These are phyloP conservation scores for Hyperoplus immaculatus DNA, from an alignment of 2,797 vertebrate species.

Conservation along the genomic window DNA sequence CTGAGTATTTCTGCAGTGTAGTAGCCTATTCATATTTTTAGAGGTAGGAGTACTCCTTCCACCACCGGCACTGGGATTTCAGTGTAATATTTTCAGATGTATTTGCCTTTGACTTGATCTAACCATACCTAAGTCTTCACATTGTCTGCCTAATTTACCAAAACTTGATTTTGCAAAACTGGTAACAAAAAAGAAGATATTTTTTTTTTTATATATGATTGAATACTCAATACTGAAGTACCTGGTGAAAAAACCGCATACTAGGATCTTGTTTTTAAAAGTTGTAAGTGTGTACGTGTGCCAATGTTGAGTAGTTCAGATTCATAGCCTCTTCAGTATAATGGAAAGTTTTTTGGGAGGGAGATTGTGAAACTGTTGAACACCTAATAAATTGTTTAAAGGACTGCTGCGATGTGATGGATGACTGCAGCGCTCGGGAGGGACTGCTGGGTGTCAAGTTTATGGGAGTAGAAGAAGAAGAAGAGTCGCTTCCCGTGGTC, in stretches of 20 bases:
- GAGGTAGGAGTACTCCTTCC: too few species aligned
- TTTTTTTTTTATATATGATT: neutral
- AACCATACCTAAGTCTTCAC: too few species aligned
- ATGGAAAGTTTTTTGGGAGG: slow-evolving; percentile 27
- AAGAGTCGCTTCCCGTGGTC: neutral
- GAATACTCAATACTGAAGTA: neutral
- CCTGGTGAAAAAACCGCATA: neutral
- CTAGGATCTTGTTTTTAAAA: too few species aligned
- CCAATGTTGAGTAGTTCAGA: slow-evolving; percentile 1
- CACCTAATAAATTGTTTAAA: slow-evolving; percentile 49
- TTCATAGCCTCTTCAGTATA: slow-evolving; percentile 3
- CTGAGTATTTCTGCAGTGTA: too few species aligned
- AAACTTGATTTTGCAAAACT: neutral
- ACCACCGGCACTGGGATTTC: neutral
- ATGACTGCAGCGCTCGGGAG: slow-evolving; percentile 45
- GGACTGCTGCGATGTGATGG: slow-evolving; percentile 38
- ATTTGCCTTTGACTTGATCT: neutral
- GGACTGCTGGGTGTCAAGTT: slow-evolving; percentile 54
- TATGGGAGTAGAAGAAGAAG: slow-evolving; percentile 1
- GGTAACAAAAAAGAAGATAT: neutral
- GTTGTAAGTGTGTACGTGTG: too few species aligned
- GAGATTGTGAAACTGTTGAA: slow-evolving; percentile 29
- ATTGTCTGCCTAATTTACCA: too few species aligned
- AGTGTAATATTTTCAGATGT: neutral
- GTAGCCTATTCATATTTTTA: too few species aligned